Evolutionary conservation across 2,888 invertebrate genomes (phyloP).

Genomic region (Aphrophora alni): DNA sequence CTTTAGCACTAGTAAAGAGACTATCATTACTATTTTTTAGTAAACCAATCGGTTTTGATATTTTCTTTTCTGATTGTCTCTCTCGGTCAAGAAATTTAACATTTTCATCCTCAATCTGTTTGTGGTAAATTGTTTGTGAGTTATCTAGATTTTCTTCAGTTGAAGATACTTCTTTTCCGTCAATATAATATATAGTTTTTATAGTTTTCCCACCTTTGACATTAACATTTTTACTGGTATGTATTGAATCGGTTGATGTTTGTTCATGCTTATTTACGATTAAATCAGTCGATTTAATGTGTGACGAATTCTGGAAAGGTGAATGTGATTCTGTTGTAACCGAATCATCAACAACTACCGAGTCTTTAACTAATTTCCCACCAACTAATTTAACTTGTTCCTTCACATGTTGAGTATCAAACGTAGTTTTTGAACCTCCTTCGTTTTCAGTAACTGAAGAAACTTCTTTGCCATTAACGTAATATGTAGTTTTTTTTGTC

Average conservation of each 20-base stretch:
- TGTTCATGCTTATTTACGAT: neutral
- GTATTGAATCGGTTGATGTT: neutral
- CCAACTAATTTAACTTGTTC: slow-evolving; percentile 42
- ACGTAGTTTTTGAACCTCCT: neutral
- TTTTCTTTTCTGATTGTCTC: neutral
- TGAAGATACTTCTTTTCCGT: neutral
- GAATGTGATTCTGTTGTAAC: too few relatives aligned
- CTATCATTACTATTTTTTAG: slow-evolving; percentile 13
- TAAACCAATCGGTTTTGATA: neutral
- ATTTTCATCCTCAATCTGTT: neutral
- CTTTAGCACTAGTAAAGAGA: neutral
- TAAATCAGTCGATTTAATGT: neutral
- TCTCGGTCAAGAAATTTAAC: neutral
- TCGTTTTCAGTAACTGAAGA: neutral
- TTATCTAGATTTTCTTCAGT: neutral
- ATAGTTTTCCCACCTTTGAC: neutral
- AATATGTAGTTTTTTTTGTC: neutral
- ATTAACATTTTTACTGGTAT: neutral
- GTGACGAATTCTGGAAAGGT: too few relatives aligned
- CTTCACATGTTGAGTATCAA: neutral
- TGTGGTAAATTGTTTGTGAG: neutral
- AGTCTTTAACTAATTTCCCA: slow-evolving; percentile 45
- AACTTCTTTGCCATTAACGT: neutral
- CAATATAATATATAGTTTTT: neutral
- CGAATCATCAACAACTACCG: slow-evolving; percentile 21